Evolutionary conservation across 2,113 vertebrate genomes (phyloP), one percentile per base, ranked within the genome.

Genomic region (Calyptommatus sinebrachiatus): DNA sequence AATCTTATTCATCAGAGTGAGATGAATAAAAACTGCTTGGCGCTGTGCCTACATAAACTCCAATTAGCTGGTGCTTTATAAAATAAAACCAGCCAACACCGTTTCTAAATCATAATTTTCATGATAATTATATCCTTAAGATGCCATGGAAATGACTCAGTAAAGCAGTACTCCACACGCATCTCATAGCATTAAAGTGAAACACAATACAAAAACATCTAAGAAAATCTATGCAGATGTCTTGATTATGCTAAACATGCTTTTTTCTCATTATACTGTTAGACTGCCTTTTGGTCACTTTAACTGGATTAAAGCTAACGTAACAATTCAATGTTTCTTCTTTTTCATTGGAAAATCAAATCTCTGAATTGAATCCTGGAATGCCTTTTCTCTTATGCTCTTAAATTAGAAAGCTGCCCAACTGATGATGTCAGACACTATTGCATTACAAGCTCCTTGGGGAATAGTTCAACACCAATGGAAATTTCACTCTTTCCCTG

Each of bases 51-150:
- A 79, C n/a, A 53, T 79, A 71, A 57, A 70, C 50, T 71, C 24
- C 29, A 83, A 74, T 79, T 69, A 75, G 45, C 53, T 78, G 61
- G 76, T 62, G 87, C 81, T 84, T 88, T 87, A 84, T 87, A 89
- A 69, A 83, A 92, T 87, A 70, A 88, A 87, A 92, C 70, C 28
- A 90, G 83, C 90, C 85, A 80, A 80, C 86, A 88, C 90, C 85
- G 80, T 87, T 91, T 88, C 86, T 85, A 86, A 85, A 85, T 74
- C 87, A 79, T 90, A 92, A 89, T 73, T 88, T 77, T 85, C 84
- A 81, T 79, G 82, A 87, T 88, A 80, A 86, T 91, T 92, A 88
- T 92, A 88, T 91, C 91, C 85, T 83, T 66, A 76, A 89, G 79
- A 84, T 88, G 67, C 85, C 45, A 85, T 74, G 82, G 86, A 92